Base-by-base conservation (phyloP, 2,113 vertebrate genomes). In the Caretta caretta region DNA sequence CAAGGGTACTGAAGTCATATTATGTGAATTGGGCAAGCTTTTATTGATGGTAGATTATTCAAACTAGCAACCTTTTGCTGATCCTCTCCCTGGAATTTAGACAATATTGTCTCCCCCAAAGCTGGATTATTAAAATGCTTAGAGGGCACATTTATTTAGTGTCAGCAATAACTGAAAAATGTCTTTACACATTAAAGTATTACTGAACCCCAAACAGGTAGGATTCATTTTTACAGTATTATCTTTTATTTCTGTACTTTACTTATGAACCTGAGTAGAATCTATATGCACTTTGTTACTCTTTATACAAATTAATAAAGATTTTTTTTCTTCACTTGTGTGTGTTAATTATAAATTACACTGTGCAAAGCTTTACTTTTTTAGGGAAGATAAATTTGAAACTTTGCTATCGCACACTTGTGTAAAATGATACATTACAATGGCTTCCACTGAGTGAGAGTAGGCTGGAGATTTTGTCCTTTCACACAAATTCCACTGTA, bases 271-370 rank as follows among this genome's bases (percentile, higher is more conserved):
- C 90, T 93, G 86, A 97, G 93, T 93, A 93, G 50, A 94, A 84
- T 92, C 97, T 96, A 29, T 97, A 98, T 98, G 98, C 98, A 98
- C 98, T 98, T 98, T 98, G 98, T 98, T 98, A 98, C 98, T 98
- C 98, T 98, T 98, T 98, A 98, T 98, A 98, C 92, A 97, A 97
- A 87, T 35, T 94, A 97, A 97, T 96, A 96, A 96, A 98, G 51
- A 69, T 49, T 50, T 93, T 85, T 94, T 85, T 81, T 93, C 95
- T 94, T 96, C 97, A 95, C 48, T 94, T 24, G 80, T 86, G 84
- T 92, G 83, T 97, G 81, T 75, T 93, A 96, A 88, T 86, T 6
- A 12, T 11, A 25, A 83, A 48, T 85, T 42, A 89, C 97, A 46
- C 4, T 49, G 11, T 57, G 42, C 56, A 11, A 4, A 17, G 86